Conservation (phyloP, 2,797 vertebrate species). For the Helicolenus hilgendorfi region DNA sequence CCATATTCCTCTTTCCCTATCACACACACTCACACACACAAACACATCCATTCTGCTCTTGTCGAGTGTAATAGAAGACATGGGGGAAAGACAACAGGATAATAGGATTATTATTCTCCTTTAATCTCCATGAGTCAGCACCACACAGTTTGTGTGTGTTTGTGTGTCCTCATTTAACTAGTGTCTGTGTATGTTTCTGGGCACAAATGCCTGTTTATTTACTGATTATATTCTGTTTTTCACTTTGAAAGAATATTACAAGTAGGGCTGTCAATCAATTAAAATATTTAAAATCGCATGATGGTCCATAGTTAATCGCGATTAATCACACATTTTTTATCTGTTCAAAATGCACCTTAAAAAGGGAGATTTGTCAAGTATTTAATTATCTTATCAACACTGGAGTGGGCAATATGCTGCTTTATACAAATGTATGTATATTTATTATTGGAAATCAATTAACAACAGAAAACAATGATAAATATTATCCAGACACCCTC, state of each 20-base stretch:
- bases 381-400: rapidly evolving
- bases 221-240: slow-evolving; percentile 3
- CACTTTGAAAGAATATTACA: slow-evolving; percentile 15
- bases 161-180: slow-evolving; percentile 1
- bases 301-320: rapidly evolving
- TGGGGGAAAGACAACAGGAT: slow-evolving; percentile 72
- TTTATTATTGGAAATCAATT: too few relatives aligned
- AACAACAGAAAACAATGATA: too few relatives aligned
- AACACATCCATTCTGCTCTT: slow-evolving; percentile 38
- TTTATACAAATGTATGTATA: too few relatives aligned
- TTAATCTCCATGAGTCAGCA: slow-evolving; percentile 82
- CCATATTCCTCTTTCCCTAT: not conserved
- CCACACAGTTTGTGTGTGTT: slow-evolving; percentile 26
- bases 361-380: too few relatives aligned
- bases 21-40: slow-evolving; percentile 10
- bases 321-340: too few relatives aligned
- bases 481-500: too few relatives aligned
- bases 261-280: not conserved
- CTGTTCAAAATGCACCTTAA: too few relatives aligned
- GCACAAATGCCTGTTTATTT: not conserved
- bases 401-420: too few relatives aligned
- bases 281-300: too few relatives aligned
- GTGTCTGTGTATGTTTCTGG: slow-evolving; percentile 1
- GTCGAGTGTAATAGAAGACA: slow-evolving; percentile 73
- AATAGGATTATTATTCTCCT: slow-evolving; percentile 82